A percentile compares a stretch with the other conserved stretches of the same genome.
Conservation (phyloP, 1,140 invertebrate genomes). For the Tribolium madens region DNA sequence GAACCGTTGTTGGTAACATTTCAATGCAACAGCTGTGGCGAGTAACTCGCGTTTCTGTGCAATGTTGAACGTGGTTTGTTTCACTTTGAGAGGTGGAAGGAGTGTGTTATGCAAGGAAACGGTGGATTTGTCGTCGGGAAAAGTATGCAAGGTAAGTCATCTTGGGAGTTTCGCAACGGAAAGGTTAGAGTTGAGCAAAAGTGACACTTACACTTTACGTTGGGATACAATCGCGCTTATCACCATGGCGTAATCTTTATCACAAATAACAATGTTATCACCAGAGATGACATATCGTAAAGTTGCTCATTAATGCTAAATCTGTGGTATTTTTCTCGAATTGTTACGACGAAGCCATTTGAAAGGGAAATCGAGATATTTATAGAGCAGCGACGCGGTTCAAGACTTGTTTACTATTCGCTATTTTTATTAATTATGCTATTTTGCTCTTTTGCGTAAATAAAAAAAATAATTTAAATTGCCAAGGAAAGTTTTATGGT, state of each 20-base stretch:
- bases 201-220: not conserved
- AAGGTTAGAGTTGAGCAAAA: slow-evolving; percentile 15
- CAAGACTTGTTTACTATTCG: not conserved
- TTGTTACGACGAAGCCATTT: not conserved
- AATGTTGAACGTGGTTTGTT: slow-evolving; percentile 30
- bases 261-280: not conserved
- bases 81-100: not conserved
- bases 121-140: not conserved
- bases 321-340: not conserved
- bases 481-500: no score
- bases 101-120: slow-evolving; percentile 12
- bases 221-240: not conserved
- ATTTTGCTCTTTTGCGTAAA: not conserved
- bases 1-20: not conserved
- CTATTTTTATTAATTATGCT: not conserved
- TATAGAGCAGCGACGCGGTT: not conserved
- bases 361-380: not conserved
- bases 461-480: not conserved
- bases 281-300: not conserved
- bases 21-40: not conserved
- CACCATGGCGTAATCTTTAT: not conserved
- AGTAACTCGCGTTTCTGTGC: not conserved
- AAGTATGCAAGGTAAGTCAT: slow-evolving; percentile 17
- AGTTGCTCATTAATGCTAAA: not conserved
- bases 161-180: not conserved